These are phyloP conservation scores for Bedellia somnulentella DNA, from an alignment of 2,888 invertebrate species.

Conservation along the genomic window DNA sequence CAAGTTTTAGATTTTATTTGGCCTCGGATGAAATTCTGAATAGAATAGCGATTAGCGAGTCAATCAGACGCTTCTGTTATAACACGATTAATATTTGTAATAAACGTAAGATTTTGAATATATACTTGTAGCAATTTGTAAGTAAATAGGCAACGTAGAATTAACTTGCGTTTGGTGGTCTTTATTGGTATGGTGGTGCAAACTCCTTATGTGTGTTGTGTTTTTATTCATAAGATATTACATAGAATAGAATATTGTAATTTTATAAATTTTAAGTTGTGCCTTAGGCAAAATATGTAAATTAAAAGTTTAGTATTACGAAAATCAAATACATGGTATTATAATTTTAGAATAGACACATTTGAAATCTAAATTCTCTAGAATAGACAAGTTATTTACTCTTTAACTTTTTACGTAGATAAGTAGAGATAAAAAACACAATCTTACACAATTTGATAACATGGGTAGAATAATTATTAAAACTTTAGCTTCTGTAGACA, in stretches of 20 bases:
- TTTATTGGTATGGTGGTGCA: slow-evolving; percentile 62
- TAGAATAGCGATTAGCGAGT: slow-evolving; percentile 37
- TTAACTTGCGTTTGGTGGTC: slow-evolving; percentile 22
- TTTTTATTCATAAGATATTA: slow-evolving; percentile 37
- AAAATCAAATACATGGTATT: too few species aligned
- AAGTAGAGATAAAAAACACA: slow-evolving; percentile 4
- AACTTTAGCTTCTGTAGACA: too few species aligned
- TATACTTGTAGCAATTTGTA: too few species aligned
- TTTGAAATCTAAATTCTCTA: too few species aligned
- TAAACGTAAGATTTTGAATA: too few species aligned
- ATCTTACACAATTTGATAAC: slow-evolving; percentile 27
- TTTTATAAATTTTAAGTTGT: slow-evolving; percentile 15
- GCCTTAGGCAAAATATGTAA: slow-evolving; percentile 35
- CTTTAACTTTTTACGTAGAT: too few species aligned
- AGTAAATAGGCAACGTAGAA: slow-evolving; percentile 10
- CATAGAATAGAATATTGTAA: slow-evolving; percentile 24
- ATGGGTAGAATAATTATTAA: slow-evolving; percentile 27
- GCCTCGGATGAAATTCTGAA: slow-evolving; percentile 30
- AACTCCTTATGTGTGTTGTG: slow-evolving; percentile 33
- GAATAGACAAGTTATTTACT: too few species aligned
- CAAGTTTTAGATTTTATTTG: slow-evolving; percentile 32
- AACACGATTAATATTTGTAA: too few species aligned
- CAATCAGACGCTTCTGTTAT: too few species aligned
- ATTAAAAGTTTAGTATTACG: too few species aligned
- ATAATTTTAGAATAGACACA: too few species aligned